phyloP scores from a whole-genome alignment of 2,888 invertebrate genomes.

The Gisinianus flammeolus region DNA sequence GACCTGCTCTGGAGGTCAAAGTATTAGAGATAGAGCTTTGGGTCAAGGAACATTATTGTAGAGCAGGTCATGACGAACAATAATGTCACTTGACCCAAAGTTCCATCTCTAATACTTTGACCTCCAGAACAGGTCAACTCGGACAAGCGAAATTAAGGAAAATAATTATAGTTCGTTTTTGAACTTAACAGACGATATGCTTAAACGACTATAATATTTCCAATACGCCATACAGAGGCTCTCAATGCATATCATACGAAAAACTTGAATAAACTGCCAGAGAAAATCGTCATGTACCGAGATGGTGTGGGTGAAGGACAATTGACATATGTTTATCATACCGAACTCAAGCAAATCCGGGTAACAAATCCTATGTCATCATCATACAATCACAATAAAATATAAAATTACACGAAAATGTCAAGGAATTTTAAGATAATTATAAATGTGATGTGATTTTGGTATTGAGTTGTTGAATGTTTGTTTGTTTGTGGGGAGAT shows the following conservation, averaged over 20 bases:
- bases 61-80: neutral
- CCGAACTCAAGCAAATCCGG: conserved; percentile 69
- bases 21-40: too few species aligned
- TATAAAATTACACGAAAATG: neutral
- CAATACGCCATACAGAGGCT: too few species aligned
- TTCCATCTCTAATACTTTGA: neutral
- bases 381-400: too few species aligned
- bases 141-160: too few species aligned
- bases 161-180: too few species aligned
- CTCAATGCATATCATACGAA: conserved; percentile 66
- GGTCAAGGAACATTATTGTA: neutral
- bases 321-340: conserved; percentile 75
- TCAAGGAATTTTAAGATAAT: neutral
- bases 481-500: too few species aligned
- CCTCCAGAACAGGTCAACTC: too few species aligned
- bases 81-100: neutral
- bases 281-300: conserved; percentile 79
- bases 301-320: conserved; percentile 97
- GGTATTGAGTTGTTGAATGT: too few species aligned
- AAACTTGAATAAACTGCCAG: conserved; percentile 67
- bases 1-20: too few species aligned
- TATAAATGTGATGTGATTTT: neutral
- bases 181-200: too few species aligned
- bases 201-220: neutral
- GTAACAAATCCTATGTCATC: neutral